These are phyloP conservation scores for Netelia melanura DNA, from an alignment of 2,888 invertebrate species.

Conservation along the genomic window DNA sequence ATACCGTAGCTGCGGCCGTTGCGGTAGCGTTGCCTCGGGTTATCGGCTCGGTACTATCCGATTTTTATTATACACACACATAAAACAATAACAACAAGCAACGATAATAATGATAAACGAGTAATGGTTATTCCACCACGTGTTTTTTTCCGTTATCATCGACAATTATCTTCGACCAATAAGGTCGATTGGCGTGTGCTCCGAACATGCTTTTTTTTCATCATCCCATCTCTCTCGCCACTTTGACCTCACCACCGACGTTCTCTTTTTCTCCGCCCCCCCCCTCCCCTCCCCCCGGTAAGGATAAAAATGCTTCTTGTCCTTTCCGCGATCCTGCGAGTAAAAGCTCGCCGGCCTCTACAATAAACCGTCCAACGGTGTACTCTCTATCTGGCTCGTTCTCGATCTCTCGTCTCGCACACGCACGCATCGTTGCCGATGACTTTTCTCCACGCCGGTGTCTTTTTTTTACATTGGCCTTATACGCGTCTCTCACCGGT, in stretches of 20 bases:
- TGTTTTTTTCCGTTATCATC: conserved; percentile 71
- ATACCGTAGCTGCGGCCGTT: conserved; percentile 66
- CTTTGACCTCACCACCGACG: conserved; percentile 7
- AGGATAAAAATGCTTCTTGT: conserved; percentile 32
- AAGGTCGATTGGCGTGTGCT: conserved; percentile 66
- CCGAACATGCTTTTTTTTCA: conserved; percentile 27
- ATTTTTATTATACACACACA: too few species aligned
- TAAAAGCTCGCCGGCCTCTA: neutral
- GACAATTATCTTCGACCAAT: conserved; percentile 74
- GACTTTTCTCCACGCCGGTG: neutral
- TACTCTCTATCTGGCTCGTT: conserved; percentile 14
- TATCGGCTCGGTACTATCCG: too few species aligned
- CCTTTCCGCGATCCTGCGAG: conserved; percentile 1
- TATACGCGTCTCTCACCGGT: conserved; percentile 46
- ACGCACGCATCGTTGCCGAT: neutral
- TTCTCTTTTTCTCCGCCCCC: neutral
- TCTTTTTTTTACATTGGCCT: conserved; percentile 29
- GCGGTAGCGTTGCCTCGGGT: conserved; percentile 48
- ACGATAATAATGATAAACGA: conserved; percentile 11
- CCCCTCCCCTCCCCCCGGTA: neutral
- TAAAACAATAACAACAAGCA: too few species aligned
- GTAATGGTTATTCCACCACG: conserved; percentile 71
- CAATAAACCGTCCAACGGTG: conserved; percentile 24
- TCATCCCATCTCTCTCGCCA: conserved; percentile 30
- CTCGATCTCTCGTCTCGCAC: conserved; percentile 16